These are phyloP conservation scores for Poecilobothrus nobilitatus DNA, from an alignment of 2,888 invertebrate genomes.

Conservation along the genomic window DNA sequence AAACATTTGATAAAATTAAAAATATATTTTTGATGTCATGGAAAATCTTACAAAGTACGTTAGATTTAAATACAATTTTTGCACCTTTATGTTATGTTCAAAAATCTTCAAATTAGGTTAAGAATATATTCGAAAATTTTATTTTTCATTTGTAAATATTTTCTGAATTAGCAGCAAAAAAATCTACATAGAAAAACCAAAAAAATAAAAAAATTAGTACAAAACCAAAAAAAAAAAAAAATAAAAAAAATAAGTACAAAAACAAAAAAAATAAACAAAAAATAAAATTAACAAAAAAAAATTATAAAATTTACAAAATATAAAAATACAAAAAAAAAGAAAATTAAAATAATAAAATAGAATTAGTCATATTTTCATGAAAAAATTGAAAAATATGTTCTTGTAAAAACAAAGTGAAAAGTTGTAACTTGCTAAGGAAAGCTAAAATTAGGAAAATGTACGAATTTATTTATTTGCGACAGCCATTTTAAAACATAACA, in stretches of 20 bases:
- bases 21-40: slow-evolving; percentile 19
- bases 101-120: neutral
- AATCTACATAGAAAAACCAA: too few relatives aligned
- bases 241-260: too few relatives aligned
- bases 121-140: too few relatives aligned
- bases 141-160: too few relatives aligned
- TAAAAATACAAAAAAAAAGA: neutral
- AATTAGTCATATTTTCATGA: neutral
- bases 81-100: neutral
- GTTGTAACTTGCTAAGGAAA: neutral
- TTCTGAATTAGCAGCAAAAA: too few relatives aligned
- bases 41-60: neutral
- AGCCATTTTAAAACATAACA: too few relatives aligned
- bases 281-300: neutral
- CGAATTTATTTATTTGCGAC: too few relatives aligned
- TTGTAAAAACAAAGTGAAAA: neutral
- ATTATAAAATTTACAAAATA: too few relatives aligned
- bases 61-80: neutral
- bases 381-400: neutral
- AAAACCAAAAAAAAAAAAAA: too few relatives aligned
- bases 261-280: neutral
- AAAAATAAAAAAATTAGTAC: too few relatives aligned
- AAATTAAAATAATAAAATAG: neutral
- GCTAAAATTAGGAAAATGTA: too few relatives aligned
- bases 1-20: slow-evolving; percentile 21